A percentile compares a stretch with the other conserved stretches of the same genome.
Conservation (phyloP, 2,113 vertebrate species). For the Bucco capensis region DNA sequence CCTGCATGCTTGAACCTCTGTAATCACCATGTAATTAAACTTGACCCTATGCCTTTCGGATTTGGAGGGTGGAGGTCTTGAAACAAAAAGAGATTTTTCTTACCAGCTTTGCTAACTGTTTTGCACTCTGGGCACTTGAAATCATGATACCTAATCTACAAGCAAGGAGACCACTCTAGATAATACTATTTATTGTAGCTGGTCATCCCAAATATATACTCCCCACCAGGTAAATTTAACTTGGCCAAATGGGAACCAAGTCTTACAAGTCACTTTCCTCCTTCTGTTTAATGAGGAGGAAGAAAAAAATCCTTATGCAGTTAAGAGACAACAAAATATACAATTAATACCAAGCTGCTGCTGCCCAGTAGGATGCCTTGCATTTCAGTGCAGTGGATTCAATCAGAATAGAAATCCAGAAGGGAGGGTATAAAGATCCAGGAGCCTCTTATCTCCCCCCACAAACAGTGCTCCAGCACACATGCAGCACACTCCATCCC, state of each 20-base stretch:
- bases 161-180: neutral
- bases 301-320: neutral
- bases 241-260: neutral
- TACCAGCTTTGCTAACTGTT: neutral
- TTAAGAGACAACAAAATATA: neutral
- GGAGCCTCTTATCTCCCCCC: neutral
- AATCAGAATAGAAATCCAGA: neutral
- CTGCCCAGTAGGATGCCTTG: neutral
- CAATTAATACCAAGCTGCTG: neutral
- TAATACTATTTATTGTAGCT: neutral
- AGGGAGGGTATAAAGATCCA: neutral
- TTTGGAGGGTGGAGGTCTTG: rapidly evolving
- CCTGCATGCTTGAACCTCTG: neutral
- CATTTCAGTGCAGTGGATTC: neutral
- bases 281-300: neutral
- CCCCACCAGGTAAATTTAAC: neutral
- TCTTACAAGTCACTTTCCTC: neutral
- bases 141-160: neutral
- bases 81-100: neutral
- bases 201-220: neutral
- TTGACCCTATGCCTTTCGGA: neutral
- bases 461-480: neutral
- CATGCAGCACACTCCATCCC: neutral
- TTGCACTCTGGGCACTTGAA: neutral
- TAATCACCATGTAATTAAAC: neutral